Conservation (phyloP, 2,797 vertebrate species). For the Anguilla obscura region DNA sequence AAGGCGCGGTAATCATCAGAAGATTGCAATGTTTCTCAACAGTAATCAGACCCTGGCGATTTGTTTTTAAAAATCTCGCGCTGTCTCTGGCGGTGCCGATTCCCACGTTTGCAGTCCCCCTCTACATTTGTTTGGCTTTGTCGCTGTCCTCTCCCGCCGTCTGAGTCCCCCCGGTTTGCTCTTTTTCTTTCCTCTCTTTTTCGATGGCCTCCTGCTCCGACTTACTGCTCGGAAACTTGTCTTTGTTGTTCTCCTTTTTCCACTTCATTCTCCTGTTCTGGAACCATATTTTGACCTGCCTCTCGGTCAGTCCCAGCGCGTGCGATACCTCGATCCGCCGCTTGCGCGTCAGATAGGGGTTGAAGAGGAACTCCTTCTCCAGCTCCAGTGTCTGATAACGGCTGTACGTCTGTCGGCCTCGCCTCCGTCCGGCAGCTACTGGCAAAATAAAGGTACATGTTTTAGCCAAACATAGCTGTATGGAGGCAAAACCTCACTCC, state of each 20-base stretch:
- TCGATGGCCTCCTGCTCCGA: constrained; percentile 96
- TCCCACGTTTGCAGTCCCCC: constrained; percentile 43
- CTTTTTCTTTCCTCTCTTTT: constrained; percentile 92
- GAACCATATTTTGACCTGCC: constrained; percentile 99
- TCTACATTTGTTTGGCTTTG: constrained; percentile 83
- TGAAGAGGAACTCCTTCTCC: constrained; percentile 98
- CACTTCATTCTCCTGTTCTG: constrained; percentile 98
- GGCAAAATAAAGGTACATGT: constrained; percentile 57
- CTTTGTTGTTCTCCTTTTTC: constrained; percentile 99
- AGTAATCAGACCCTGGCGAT: constrained; percentile 34
- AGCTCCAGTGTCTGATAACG: constrained; percentile 97
- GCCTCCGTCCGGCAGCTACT: constrained; percentile 96
- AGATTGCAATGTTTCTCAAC: constrained; percentile 50
- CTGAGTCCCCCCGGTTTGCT: constrained; percentile 81
- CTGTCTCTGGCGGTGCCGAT: constrained; percentile 27
- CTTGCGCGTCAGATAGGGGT: constrained; percentile 96
- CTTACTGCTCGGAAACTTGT: constrained; percentile 99
- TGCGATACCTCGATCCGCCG: constrained; percentile 97
- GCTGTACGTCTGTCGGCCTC: constrained; percentile 97
- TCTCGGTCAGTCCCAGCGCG: constrained; percentile 92
- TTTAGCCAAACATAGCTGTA: constrained; percentile 12
- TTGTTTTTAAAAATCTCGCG: constrained; percentile 31
- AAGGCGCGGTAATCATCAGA: constrained; percentile 46
- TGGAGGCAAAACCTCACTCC: not conserved
- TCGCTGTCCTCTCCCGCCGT: constrained; percentile 84